phyloP scores from a whole-genome alignment of 2,113 vertebrate genomes.

The Naja naja region DNA sequence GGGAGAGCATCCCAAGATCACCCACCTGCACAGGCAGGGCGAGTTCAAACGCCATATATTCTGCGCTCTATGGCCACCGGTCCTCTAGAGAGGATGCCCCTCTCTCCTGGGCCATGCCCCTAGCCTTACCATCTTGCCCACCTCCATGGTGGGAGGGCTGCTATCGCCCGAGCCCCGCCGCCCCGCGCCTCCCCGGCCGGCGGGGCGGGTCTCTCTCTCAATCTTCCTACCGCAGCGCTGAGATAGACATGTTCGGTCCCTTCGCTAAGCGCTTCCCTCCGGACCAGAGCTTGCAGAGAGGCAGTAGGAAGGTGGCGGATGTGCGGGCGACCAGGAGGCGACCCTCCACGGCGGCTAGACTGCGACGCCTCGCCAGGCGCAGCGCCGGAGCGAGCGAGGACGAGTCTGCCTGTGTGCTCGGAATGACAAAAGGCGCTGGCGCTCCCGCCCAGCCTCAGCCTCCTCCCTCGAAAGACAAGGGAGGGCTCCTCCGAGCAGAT shows the following conservation, averaged over 20 bases:
- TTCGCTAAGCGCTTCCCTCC: background rate
- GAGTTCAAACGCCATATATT: background rate
- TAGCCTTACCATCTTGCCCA: constrained; percentile 73
- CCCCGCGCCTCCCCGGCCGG: background rate
- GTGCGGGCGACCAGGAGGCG: background rate
- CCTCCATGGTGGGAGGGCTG: constrained; percentile 61
- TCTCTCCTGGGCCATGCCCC: background rate
- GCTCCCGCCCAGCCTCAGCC: background rate
- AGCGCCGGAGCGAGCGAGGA: background rate
- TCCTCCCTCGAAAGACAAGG: background rate
- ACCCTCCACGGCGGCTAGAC: background rate
- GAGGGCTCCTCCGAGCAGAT: background rate
- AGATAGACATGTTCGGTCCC: background rate
- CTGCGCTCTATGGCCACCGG: background rate
- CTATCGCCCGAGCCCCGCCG: background rate
- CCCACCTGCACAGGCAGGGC: background rate
- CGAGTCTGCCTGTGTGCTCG: background rate
- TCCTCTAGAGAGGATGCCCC: background rate
- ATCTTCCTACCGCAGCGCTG: background rate
- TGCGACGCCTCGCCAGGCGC: background rate
- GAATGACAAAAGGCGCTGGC: constrained; percentile 7
- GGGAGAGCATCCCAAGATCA: background rate
- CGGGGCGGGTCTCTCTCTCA: background rate
- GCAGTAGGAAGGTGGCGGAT: background rate
- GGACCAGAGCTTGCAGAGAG: background rate